Evolutionary conservation across 1,140 invertebrate genomes (phyloP).

Genomic region (Choristoneura fumiferana): DNA sequence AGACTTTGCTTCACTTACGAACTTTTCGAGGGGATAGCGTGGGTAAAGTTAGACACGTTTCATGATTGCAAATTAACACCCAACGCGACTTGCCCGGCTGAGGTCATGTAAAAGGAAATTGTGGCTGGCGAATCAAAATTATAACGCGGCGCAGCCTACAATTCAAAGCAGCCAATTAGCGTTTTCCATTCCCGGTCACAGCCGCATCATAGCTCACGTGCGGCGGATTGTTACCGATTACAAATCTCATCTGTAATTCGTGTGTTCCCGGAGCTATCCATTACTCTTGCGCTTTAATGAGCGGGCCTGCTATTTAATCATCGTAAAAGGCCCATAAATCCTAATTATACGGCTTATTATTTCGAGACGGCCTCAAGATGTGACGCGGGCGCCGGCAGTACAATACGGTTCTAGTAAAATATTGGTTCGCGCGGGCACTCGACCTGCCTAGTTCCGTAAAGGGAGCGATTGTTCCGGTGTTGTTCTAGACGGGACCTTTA

Average conservation of each 20-base stretch:
- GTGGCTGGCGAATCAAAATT: too few species aligned
- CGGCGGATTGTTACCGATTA: conserved; percentile 21
- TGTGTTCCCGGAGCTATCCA: conserved; percentile 38
- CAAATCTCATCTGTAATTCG: conserved; percentile 38
- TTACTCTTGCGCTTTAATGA: conserved; percentile 52
- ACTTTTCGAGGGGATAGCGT: conserved; percentile 15
- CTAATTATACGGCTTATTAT: conserved; percentile 69
- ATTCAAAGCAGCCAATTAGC: neutral
- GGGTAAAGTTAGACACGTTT: neutral
- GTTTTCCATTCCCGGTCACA: neutral
- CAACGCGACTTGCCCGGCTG: too few species aligned
- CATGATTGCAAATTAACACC: neutral
- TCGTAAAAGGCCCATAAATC: conserved; percentile 65
- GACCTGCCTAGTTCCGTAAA: neutral
- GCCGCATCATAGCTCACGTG: conserved; percentile 6
- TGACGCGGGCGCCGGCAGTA: conserved; percentile 49
- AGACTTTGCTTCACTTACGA: conserved; percentile 19
- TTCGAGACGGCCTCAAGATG: conserved; percentile 49
- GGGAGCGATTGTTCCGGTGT: conserved; percentile 11
- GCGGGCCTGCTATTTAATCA: conserved; percentile 53
- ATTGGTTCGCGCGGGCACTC: conserved; percentile 34
- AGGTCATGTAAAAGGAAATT: too few species aligned
- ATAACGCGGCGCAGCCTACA: too few species aligned
- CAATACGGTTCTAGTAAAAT: conserved; percentile 51
- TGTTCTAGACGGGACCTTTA: conserved; percentile 1